Evolutionary conservation across 2,888 invertebrate species (phyloP), one percentile per base, ranked within the genome.

Genomic region (Rhamnusium bicolor): DNA sequence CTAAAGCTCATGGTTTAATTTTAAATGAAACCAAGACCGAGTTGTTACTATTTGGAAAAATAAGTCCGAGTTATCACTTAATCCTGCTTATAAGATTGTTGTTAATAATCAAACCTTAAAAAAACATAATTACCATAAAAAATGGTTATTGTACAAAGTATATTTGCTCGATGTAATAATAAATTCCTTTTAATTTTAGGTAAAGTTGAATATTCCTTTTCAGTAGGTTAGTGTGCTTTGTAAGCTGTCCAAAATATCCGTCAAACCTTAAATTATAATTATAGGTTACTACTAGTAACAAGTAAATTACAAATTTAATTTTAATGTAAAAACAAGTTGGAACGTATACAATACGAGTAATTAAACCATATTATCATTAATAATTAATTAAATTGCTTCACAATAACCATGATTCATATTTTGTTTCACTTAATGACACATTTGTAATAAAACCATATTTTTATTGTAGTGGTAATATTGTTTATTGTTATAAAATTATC

Each of bases 341-440:
- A 32, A 58, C 58, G 18, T 32, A n/a, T n/a, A 29, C 32, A 29
- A 58, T 32, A 19, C 3, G 1, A 58, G 19, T 19, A 58, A 58
- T 58, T 58, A 61, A n/a, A 10, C 14, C 8, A 46, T 24, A 40
- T 61, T n/a, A 61, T 61, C 46, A 53, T 53, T 65, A 51, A 65
- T 65, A 65, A 65, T 53, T 65, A 65, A 53, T 53, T 29, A 19
- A 16, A 18, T 29, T 53, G 53, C 65, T 19, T 32, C 53, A 53
- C 27, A 19, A 32, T 27, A 65, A 16, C 53, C 19, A 40, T 24
- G 65, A 65, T 53, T 53, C 53, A 27, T 29, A 6, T 65, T 65
- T 51, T 51, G 63, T 63, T 63, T 63, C 63, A 16, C 18, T 63
- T 63, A 63, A 63, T 49, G 63, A 49, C 63, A 63, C 49, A 49